Evolutionary conservation across 2,797 vertebrate genomes (phyloP).

Genomic region (Somateria mollissima): DNA sequence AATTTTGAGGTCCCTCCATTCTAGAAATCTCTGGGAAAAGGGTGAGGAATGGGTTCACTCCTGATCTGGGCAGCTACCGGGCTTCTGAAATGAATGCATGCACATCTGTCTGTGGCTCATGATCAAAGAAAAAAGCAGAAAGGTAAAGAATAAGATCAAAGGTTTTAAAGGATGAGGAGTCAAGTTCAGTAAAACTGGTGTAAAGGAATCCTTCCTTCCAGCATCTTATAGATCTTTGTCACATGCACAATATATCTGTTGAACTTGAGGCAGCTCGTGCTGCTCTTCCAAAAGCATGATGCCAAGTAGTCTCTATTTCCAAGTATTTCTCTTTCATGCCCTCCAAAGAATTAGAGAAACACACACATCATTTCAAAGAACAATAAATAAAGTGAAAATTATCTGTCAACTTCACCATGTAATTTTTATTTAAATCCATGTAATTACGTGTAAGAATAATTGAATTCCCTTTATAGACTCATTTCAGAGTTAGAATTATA

Average conservation of each 20-base stretch:
- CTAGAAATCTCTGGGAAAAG: not conserved
- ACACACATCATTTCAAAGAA: conserved; percentile 3
- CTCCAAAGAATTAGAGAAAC: conserved; percentile 27
- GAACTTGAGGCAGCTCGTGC: not conserved
- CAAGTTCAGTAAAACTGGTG: not conserved
- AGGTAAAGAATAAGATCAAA: not conserved
- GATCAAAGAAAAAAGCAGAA: not conserved
- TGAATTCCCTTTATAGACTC: not conserved
- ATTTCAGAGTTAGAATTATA: not conserved
- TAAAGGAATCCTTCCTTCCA: not conserved
- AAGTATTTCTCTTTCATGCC: not conserved
- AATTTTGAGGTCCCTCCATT: not conserved
- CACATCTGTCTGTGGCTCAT: not conserved
- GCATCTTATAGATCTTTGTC: not conserved
- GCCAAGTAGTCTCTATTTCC: not conserved
- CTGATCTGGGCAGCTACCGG: not conserved
- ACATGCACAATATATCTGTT: not conserved
- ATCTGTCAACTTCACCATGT: not conserved
- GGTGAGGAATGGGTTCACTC: not conserved
- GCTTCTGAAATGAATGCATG: not conserved
- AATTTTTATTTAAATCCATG: conserved; percentile 14
- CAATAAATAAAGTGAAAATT: conserved; percentile 22
- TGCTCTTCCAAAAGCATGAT: not conserved
- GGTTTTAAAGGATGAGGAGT: not conserved
- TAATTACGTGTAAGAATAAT: conserved; percentile 18